Evolutionary conservation across 1,140 invertebrate species (phyloP), one percentile per base, ranked within the genome.

Genomic region (Thalassaphorura encarpata): DNA sequence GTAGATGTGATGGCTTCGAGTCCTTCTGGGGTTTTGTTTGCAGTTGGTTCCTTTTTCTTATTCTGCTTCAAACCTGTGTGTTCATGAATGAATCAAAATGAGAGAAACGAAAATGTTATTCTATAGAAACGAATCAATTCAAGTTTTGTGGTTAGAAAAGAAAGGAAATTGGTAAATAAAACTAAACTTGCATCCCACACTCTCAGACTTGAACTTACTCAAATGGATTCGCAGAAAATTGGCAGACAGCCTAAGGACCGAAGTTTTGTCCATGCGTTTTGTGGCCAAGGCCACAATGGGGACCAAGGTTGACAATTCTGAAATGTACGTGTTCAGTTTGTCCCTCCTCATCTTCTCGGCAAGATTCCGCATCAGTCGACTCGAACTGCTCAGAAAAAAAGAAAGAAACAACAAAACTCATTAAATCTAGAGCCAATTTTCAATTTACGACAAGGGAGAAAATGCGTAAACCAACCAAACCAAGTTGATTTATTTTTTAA

Each of bases 281-380:
- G 82, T 76, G 57, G 87, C 83, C 66, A 79, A 81, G 11, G 84
- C 78, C 31, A 90, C 84, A 64, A 85, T 82, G 0, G 89, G 89
- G 27, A 95, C 83, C 62, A 93, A 76, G 11, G 78, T 74, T 0
- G 87, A 84, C 66, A 96, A 75, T 67, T 87, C 82, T 8, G 78
- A 78, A 56, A 96, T 92, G 62, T 84, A 89, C 19, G 80, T 79
- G 70, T 93, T 94, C 49, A 94, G 76, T 67, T 87, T 91, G 68
- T 94, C 89, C 0, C 91, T 76, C 8, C 92, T 76, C 69, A 87
- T 81, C 70, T 94, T 94, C 67, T 96, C 92, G 1, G 87, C 87
- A 66, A 80, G 76, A 69, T 91, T 92, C 36, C 88, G 76, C 55
- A 83, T 79, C 63, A 84, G 79, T 16, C 87, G 76, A 29, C 83